Evolutionary conservation across 2,888 invertebrate genomes (phyloP), one percentile per base, ranked within the genome.

Genomic region (Eremobia ochroleuca): DNA sequence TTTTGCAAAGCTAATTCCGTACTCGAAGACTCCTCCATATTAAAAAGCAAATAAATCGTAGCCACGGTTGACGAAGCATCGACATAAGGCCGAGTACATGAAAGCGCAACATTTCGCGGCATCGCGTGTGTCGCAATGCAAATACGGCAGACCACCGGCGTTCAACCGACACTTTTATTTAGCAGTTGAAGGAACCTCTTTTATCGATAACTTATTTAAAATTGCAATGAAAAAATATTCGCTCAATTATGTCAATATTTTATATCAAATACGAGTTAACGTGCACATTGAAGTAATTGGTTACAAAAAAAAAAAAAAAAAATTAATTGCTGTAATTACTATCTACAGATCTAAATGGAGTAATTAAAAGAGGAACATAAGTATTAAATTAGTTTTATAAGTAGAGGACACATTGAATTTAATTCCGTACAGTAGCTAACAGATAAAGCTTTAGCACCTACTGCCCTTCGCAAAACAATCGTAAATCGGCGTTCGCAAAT

Each of bases 51-150:
- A 89, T 85, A 89, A 87, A 87, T 85, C 80, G 75, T 68, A 61
- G 40, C 59, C 81, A 82, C 78, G 82, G 72, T 83, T 83, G 89
- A 85, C 81, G 82, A 81, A 82, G 70, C 85, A 81, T 81, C 79
- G 74, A 82, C 77, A 68, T 90, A 83, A 88, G 82, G 89, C 79
- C 31, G 59, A 59, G 80, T 76, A 84, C 83, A 86, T 73, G 78
- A 74, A 84, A 69, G 77, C 82, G 86, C 85, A 78, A 77, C 79
- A 69, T 79, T 85, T 78, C 72, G 81, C 77, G 80, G 72, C 73
- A 79, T 92, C 86, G 92, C 92, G 92, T 92, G 92, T 82, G 77
- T 75, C 72, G 77, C 81, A 82, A 92, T 92, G 92, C 91, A 83
- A 92, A 92, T 92, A 59, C 74, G 72, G 18, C 80, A 65, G 91